Percentiles rank a stretch among this genome's conserved stretches.
Conservation (phyloP, 2,797 vertebrate species). For the Sebastes cheni region DNA sequence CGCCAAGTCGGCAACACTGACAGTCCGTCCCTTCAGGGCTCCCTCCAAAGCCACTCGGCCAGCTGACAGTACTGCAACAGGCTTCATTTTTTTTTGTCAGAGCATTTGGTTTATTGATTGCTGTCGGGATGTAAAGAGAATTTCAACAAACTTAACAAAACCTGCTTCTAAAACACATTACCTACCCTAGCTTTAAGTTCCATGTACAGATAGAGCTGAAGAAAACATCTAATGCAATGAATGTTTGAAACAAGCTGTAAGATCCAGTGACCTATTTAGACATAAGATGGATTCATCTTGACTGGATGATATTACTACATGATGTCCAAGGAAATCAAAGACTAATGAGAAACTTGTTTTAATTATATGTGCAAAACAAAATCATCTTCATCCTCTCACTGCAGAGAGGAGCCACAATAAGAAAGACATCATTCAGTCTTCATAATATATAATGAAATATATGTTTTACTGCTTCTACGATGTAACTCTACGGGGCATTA, state of each 20-base stretch:
- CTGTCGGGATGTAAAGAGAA: not conserved
- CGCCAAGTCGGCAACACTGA: no score
- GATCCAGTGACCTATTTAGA: conserved; percentile 3
- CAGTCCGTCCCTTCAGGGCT: no score
- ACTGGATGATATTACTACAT: not conserved
- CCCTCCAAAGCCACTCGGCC: no score
- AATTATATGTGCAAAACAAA: conserved; percentile 18
- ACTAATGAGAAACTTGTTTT: not conserved
- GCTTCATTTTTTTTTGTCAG: not conserved
- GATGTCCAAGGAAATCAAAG: not conserved
- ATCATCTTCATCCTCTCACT: not conserved
- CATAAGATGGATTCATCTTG: not conserved
- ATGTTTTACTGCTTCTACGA: conserved; percentile 44
- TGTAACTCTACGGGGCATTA: conserved; percentile 61
- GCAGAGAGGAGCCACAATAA: not conserved
- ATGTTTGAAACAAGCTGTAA: not conserved
- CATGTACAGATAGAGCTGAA: not conserved
- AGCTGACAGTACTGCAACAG: not conserved
- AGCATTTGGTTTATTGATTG: not conserved
- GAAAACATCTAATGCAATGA: not conserved
- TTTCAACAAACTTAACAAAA: not conserved
- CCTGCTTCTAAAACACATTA: not conserved
- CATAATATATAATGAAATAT: conserved; percentile 48
- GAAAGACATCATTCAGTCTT: conserved; percentile 37
- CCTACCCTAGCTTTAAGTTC: not conserved